Evolutionary conservation across 2,113 vertebrate genomes (phyloP).

Genomic region (Agapornis roseicollis): DNA sequence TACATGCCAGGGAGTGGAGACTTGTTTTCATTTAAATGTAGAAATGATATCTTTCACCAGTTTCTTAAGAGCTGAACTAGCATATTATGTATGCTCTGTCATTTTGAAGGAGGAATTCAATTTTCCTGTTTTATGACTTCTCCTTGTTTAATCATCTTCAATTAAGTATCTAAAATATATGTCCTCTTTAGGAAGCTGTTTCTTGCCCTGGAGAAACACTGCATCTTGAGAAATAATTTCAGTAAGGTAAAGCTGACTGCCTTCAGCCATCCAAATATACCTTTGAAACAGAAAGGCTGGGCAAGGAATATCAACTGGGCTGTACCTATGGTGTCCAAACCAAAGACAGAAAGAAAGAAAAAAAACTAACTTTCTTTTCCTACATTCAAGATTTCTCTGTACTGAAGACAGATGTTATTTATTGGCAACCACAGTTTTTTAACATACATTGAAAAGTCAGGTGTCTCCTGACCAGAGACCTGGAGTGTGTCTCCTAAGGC

Average conservation of each 20-base stretch:
- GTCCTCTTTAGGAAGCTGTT: background rate
- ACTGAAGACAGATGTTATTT: background rate
- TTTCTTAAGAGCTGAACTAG: background rate
- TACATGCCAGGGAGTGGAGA: background rate
- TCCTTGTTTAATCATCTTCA: background rate
- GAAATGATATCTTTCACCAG: background rate
- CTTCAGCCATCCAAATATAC: background rate
- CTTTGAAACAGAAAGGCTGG: background rate
- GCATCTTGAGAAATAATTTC: background rate
- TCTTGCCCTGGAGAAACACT: background rate
- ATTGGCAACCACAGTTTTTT: background rate
- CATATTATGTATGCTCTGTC: background rate
- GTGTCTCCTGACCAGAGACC: background rate
- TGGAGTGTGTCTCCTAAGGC: background rate
- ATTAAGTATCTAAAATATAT: background rate
- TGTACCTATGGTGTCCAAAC: background rate
- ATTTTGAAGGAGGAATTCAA: background rate
- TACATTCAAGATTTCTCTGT: background rate
- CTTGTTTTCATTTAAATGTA: background rate
- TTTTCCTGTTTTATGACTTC: background rate
- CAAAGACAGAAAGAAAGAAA: background rate
- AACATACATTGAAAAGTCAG: background rate
- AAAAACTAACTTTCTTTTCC: background rate
- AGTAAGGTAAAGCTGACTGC: background rate
- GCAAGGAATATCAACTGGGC: background rate